Evolutionary conservation across 2,113 vertebrate genomes (phyloP).

Genomic region (Pantherophis guttatus): DNA sequence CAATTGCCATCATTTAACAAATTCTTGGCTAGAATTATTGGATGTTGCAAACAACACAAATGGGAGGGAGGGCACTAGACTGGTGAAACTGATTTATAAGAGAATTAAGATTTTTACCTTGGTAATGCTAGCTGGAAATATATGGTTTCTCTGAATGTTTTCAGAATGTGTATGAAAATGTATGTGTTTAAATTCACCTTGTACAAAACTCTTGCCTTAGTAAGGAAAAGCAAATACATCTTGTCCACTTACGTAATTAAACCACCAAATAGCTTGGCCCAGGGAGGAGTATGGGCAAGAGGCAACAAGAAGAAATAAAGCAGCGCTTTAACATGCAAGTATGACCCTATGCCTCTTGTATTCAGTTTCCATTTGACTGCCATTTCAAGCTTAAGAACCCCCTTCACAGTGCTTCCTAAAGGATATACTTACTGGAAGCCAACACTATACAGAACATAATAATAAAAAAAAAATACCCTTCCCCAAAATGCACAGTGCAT

Average conservation of each 20-base stretch:
- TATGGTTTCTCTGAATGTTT: not conserved
- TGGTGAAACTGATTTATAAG: not conserved
- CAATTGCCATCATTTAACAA: not conserved
- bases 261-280: not conserved
- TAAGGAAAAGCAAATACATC: not conserved
- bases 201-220: constrained; percentile 13
- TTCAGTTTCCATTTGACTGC: constrained; percentile 54
- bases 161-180: not conserved
- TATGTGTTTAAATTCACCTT: not conserved
- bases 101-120: not conserved
- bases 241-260: not conserved
- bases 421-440: constrained; percentile 26
- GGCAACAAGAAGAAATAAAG: not conserved
- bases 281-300: not conserved
- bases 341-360: constrained; percentile 12
- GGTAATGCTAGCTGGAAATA: not conserved
- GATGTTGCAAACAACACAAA: not conserved
- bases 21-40: not conserved
- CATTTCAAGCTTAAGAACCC: constrained; percentile 41
- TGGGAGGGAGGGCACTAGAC: not conserved
- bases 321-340: constrained; percentile 18
- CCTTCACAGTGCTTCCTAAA: constrained; percentile 22
- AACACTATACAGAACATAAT: constrained; percentile 8
- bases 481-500: constrained; percentile 38
- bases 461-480: constrained; percentile 36